These are phyloP conservation scores for Semicossyphus pulcher DNA, from an alignment of 2,113 vertebrate species.

Conservation along the genomic window DNA sequence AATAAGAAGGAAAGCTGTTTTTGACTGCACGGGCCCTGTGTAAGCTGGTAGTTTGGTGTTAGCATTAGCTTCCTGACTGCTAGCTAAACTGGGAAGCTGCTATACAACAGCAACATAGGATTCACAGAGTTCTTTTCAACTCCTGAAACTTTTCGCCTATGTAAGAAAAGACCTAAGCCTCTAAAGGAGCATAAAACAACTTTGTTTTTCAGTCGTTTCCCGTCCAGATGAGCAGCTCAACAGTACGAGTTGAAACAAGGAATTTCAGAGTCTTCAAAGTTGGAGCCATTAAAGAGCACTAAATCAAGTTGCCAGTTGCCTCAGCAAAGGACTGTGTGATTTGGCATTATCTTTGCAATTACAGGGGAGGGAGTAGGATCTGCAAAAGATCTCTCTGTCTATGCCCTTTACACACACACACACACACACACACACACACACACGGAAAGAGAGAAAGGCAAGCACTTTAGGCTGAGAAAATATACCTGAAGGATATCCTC, in stretches of 20 bases:
- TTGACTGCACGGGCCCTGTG: background rate
- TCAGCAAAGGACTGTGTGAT: conserved; percentile 74
- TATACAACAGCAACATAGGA: background rate
- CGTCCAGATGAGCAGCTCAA: conserved; percentile 19
- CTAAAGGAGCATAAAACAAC: background rate
- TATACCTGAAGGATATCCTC: conserved; percentile 60
- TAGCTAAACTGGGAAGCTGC: background rate
- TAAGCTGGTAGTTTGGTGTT: background rate
- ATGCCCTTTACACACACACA: conserved; percentile 57
- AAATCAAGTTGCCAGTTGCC: conserved; percentile 79
- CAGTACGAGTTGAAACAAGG: conserved; percentile 59
- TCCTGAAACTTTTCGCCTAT: background rate
- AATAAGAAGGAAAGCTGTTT: background rate
- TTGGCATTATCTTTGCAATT: conserved; percentile 82
- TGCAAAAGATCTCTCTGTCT: conserved; percentile 76
- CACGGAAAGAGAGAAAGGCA: conserved; percentile 29
- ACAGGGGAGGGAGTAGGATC: conserved; percentile 74
- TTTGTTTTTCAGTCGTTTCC: conserved; percentile 29
- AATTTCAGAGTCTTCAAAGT: conserved; percentile 75
- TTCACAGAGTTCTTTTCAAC: background rate
- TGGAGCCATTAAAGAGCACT: conserved; percentile 77
- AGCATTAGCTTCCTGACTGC: background rate
- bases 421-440: conserved; percentile 14
- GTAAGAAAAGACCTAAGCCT: background rate
- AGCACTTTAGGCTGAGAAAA: conserved; percentile 49